phyloP scores from a whole-genome alignment of 2,113 vertebrate species.

The Chloroceryle aenea region DNA sequence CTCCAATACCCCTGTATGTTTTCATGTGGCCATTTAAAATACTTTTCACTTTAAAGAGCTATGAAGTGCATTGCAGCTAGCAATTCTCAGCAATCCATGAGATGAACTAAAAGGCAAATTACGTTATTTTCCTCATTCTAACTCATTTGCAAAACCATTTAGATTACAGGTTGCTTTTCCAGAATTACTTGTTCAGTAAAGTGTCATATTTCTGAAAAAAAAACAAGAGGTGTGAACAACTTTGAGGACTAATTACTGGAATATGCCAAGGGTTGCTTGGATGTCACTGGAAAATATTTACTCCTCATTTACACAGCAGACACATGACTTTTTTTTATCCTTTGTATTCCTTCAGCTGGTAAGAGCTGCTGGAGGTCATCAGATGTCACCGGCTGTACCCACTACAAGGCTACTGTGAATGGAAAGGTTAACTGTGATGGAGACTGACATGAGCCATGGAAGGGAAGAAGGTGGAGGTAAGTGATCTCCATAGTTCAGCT shows the following conservation, averaged over 20 bases:
- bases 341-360: neutral
- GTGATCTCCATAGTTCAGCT: neutral
- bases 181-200: neutral
- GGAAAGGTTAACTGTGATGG: neutral
- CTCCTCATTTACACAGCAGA: neutral
- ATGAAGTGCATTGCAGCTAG: neutral
- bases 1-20: neutral
- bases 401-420: neutral
- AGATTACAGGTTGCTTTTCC: neutral
- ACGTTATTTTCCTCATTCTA: neutral
- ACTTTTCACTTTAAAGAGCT: neutral
- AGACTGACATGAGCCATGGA: neutral
- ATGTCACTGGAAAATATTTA: neutral
- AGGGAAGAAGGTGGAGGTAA: neutral
- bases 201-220: neutral
- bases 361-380: neutral
- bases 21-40: neutral
- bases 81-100: neutral
- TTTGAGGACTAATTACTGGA: neutral
- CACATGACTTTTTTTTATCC: neutral
- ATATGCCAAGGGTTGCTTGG: neutral
- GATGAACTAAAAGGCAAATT: neutral
- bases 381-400: neutral
- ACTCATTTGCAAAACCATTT: neutral
- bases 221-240: neutral